phyloP scores from a whole-genome alignment of 2,888 invertebrate genomes.

The Cheilosia pagana region DNA sequence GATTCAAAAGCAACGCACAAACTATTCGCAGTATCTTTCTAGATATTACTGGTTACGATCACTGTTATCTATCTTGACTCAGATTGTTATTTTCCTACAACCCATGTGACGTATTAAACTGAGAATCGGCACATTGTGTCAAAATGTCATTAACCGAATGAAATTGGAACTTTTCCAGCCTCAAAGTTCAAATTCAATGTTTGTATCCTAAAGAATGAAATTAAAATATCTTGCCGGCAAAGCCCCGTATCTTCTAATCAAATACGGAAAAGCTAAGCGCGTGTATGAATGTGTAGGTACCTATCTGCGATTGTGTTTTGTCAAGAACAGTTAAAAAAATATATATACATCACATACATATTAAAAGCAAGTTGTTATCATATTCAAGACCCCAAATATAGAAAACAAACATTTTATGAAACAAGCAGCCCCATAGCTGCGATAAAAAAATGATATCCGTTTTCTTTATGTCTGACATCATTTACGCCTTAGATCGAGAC shows the following conservation, averaged over 20 bases:
- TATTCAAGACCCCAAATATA: background rate
- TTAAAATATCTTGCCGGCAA: background rate
- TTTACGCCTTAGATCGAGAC: constrained; percentile 12
- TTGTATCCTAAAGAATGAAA: background rate
- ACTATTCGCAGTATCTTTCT: background rate
- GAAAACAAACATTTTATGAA: background rate
- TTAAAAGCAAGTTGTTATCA: constrained; percentile 14
- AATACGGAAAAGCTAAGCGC: too few species aligned
- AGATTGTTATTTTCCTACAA: too few species aligned
- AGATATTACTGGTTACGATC: constrained; percentile 2
- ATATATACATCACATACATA: too few species aligned
- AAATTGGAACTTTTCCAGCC: background rate
- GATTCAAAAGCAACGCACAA: constrained; percentile 9
- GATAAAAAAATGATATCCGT: background rate
- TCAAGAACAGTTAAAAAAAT: background rate
- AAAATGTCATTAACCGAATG: constrained; percentile 2
- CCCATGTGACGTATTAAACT: background rate
- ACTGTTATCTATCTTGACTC: background rate
- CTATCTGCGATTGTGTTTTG: constrained; percentile 3
- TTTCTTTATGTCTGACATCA: background rate
- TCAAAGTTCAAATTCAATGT: background rate
- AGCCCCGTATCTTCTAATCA: too few species aligned
- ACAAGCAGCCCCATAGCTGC: background rate
- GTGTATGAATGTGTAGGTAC: background rate
- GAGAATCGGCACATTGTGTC: background rate